Conservation (phyloP, 2,797 vertebrate genomes). For the Hapalemur alaotrensis region DNA sequence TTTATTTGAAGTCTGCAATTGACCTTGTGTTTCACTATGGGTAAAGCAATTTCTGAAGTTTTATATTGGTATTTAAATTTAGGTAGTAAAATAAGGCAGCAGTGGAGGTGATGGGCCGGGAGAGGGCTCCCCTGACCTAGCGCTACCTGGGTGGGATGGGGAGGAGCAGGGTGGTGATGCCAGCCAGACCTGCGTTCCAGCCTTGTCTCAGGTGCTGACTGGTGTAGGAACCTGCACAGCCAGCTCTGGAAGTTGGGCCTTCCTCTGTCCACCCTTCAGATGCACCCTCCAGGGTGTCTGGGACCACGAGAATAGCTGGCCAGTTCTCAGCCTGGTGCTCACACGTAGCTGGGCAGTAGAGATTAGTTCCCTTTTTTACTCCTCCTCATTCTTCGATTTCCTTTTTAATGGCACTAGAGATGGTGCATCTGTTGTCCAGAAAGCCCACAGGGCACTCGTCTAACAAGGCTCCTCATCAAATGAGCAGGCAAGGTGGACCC, state of each 20-base stretch:
- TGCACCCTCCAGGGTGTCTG: neutral
- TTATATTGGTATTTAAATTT: neutral
- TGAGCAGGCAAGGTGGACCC: neutral
- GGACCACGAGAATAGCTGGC: neutral
- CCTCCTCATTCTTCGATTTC: neutral
- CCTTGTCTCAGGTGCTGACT: neutral
- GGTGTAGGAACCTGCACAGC: neutral
- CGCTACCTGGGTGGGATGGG: neutral
- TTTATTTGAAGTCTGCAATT: neutral
- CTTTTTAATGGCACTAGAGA: neutral
- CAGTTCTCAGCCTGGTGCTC: neutral
- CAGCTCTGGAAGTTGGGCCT: neutral
- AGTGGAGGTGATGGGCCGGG: neutral
- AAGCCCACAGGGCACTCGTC: neutral
- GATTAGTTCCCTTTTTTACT: neutral
- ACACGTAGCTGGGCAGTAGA: too few relatives aligned
- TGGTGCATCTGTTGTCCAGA: neutral
- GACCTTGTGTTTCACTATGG: neutral
- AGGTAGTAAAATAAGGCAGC: neutral
- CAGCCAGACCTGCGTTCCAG: neutral
- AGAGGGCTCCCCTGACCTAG: neutral
- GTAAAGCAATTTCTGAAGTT: neutral
- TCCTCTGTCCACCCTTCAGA: accelerated
- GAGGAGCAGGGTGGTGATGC: neutral
- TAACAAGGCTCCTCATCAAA: too few relatives aligned